Percentiles rank a stretch among this genome's conserved stretches.
phyloP scores from a whole-genome alignment of 2,797 vertebrate genomes.

The Spinus pinus region DNA sequence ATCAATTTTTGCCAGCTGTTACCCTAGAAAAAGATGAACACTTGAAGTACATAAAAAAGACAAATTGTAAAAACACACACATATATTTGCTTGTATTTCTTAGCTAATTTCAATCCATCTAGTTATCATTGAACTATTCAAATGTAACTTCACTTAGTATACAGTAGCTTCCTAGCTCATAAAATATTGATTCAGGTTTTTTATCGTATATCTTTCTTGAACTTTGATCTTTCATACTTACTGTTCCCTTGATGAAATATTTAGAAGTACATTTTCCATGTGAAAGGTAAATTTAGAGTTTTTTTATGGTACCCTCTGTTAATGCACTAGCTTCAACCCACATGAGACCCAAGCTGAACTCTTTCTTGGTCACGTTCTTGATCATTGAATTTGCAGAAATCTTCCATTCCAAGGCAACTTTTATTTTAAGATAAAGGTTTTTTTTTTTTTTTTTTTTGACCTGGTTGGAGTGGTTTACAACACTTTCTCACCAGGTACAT shows the following conservation, averaged over 20 bases:
- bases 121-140: neutral
- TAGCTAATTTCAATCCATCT: neutral
- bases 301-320: neutral
- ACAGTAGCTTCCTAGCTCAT: neutral
- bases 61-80: neutral
- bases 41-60: neutral
- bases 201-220: neutral
- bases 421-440: neutral
- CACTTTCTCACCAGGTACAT: neutral
- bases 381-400: neutral
- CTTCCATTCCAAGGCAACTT: neutral
- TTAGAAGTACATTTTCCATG: constrained; percentile 30
- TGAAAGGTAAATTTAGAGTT: constrained; percentile 48
- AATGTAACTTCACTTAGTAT: neutral
- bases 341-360: neutral
- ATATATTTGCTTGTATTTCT: neutral
- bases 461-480: neutral
- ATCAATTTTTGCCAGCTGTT: neutral
- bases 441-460: neutral
- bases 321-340: neutral
- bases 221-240: constrained; percentile 28
- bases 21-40: neutral
- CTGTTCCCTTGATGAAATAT: constrained; percentile 38
- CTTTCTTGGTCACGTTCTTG: neutral
- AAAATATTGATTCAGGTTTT: constrained; percentile 30